Percentiles rank a stretch among this genome's conserved stretches.
These are phyloP conservation scores for Meteorus cinctellus DNA, from an alignment of 2,888 invertebrate genomes.

Conservation along the genomic window DNA sequence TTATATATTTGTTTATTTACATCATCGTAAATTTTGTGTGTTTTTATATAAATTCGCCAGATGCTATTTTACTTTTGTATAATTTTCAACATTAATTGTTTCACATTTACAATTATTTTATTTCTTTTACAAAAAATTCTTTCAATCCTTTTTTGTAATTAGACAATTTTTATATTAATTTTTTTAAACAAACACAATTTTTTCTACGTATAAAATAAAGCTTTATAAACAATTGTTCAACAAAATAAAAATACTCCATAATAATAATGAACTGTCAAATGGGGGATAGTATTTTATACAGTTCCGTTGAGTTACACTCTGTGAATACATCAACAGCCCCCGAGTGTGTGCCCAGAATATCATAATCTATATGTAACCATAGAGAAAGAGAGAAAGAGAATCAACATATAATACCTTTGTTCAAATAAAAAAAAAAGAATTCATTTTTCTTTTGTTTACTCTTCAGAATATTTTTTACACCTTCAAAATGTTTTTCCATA, in stretches of 20 bases:
- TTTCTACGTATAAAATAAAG: too few relatives aligned
- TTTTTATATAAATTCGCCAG: slow-evolving; percentile 13
- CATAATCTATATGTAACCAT: slow-evolving; percentile 43
- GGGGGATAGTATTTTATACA: slow-evolving; percentile 71
- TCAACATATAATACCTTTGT: neutral
- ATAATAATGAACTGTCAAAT: slow-evolving; percentile 47
- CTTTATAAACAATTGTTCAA: too few relatives aligned
- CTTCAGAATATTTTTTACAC: too few relatives aligned
- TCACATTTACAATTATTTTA: too few relatives aligned
- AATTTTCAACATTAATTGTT: neutral
- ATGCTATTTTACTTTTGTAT: neutral
- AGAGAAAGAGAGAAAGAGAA: slow-evolving; percentile 6
- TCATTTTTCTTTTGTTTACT: too few relatives aligned
- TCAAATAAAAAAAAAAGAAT: neutral
- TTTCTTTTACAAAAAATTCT: too few relatives aligned
- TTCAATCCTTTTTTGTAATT: too few relatives aligned
- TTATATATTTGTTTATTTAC: neutral
- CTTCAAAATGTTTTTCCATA: too few relatives aligned
- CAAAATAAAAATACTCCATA: neutral
- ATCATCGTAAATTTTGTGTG: slow-evolving; percentile 3
- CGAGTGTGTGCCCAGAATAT: slow-evolving; percentile 70
- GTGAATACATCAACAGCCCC: slow-evolving; percentile 69
- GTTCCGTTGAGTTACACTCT: slow-evolving; percentile 71
- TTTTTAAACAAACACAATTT: too few relatives aligned
- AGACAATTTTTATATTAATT: too few relatives aligned